These are phyloP conservation scores for Mylabris phalerata DNA, from an alignment of 1,140 invertebrate genomes.

Conservation along the genomic window DNA sequence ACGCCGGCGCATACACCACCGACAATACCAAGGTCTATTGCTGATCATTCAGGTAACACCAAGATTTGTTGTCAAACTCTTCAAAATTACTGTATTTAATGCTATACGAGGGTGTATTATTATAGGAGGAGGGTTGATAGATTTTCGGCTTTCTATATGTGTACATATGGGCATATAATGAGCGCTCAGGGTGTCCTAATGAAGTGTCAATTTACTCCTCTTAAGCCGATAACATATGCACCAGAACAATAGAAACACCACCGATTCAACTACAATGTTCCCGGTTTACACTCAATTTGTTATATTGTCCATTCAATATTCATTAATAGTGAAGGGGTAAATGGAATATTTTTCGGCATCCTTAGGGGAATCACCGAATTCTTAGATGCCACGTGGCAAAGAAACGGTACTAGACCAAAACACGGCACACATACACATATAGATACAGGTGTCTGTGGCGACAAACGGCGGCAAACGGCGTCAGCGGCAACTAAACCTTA, in stretches of 20 bases:
- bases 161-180: slow-evolving; percentile 30
- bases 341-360: background rate
- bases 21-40: slow-evolving; percentile 47
- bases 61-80: background rate
- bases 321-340: background rate
- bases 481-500: slow-evolving; percentile 35
- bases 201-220: slow-evolving; percentile 21
- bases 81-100: no score
- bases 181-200: slow-evolving; percentile 24
- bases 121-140: background rate
- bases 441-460: slow-evolving; percentile 16
- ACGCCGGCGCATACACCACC: slow-evolving; percentile 58
- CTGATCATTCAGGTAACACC: slow-evolving; percentile 50
- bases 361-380: no score
- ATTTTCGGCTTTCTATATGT: background rate
- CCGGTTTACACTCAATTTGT: slow-evolving; percentile 22
- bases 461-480: slow-evolving; percentile 29
- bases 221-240: slow-evolving; percentile 14
- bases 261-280: background rate
- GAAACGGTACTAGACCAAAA: background rate
- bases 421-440: background rate
- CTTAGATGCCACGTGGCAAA: slow-evolving; percentile 1
- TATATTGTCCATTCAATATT: slow-evolving; percentile 12
- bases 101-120: background rate
- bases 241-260: slow-evolving; percentile 4